Conservation (phyloP, 2,797 vertebrate species). For the Diplodus sargus region DNA sequence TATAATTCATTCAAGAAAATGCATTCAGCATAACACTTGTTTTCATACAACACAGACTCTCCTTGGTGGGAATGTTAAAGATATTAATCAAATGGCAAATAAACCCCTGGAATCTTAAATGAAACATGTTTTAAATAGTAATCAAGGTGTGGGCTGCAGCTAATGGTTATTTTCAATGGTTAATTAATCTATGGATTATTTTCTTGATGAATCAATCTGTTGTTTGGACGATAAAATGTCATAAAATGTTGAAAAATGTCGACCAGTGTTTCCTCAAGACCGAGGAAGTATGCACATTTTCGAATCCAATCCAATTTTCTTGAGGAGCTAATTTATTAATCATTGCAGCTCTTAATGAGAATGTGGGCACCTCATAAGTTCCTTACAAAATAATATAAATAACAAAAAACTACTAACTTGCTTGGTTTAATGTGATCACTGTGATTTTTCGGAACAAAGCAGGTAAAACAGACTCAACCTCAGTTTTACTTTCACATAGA, state of each 20-base stretch:
- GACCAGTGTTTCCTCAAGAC: too few species aligned
- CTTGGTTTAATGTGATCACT: conserved; percentile 20
- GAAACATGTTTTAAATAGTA: conserved; percentile 34
- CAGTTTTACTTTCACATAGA: conserved; percentile 32
- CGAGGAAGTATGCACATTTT: too few species aligned
- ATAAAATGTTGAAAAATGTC: too few species aligned
- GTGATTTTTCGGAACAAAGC: conserved; percentile 25
- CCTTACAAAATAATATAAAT: conserved; percentile 4
- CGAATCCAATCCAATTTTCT: too few species aligned
- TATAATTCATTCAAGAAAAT: conserved; percentile 49
- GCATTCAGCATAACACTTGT: conserved; percentile 64
- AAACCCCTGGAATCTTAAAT: conserved; percentile 26
- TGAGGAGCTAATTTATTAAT: too few species aligned
- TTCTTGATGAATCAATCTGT: too few species aligned
- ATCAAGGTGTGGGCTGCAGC: background rate
- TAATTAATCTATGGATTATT: too few species aligned
- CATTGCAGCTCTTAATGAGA: too few species aligned
- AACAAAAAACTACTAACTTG: conserved; percentile 5
- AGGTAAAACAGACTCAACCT: background rate
- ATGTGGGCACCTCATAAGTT: background rate
- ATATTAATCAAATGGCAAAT: conserved; percentile 19
- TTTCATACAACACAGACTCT: conserved; percentile 44
- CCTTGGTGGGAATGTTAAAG: conserved; percentile 26
- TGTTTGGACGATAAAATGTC: too few species aligned
- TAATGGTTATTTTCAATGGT: too few species aligned